Evolutionary conservation across 2,113 vertebrate genomes (phyloP), one percentile per base, ranked within the genome.

Genomic region (Rhegmatorhina hoffmannsi): DNA sequence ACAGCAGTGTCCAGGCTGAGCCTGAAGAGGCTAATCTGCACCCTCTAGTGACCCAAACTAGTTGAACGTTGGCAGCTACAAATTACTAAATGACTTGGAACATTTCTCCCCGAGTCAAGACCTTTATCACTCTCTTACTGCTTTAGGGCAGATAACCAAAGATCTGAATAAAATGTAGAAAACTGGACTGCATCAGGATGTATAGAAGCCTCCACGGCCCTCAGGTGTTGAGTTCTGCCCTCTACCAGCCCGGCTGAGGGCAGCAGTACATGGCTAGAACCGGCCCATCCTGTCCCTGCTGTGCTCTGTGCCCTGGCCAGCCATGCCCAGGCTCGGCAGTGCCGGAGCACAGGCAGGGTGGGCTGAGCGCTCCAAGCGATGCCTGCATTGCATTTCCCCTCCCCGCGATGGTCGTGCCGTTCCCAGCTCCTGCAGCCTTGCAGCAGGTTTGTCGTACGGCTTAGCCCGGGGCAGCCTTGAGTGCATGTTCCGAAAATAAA

Each of bases 21-120:
- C 56, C 38, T 44, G 79, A 90, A 80, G 55, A 94, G 95, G 92
- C 92, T 95, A 52, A 96, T 96, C 86, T 97, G 92, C 95, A 97
- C 96, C 89, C 94, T 94, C 94, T 96, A 96, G 94, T 97, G 96
- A 96, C 86, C 92, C 92, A 59, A 81, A 81, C 33, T 21, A 44
- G 86, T 23, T 84, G 86, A 93, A 90, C 88, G 69, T 21, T 31
- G 88, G 49, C 85, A 92, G 67, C 55, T 83, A 70, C 67, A 88
- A 93, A 92, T 88, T 67, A 55, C 10, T 24, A 13, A 70, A 77
- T 62, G 2, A 17, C 38, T 60, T 23, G 10, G 43, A 80, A 62
- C 0, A 0, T 26, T 90, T 93, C 38, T 74, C 12, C 16, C 16
- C 23, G 17, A 23, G 29, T 38, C 17, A 63, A 70, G 72, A 90